Conservation (phyloP, 2,888 invertebrate species). For the Drosophila antonietae region DNA sequence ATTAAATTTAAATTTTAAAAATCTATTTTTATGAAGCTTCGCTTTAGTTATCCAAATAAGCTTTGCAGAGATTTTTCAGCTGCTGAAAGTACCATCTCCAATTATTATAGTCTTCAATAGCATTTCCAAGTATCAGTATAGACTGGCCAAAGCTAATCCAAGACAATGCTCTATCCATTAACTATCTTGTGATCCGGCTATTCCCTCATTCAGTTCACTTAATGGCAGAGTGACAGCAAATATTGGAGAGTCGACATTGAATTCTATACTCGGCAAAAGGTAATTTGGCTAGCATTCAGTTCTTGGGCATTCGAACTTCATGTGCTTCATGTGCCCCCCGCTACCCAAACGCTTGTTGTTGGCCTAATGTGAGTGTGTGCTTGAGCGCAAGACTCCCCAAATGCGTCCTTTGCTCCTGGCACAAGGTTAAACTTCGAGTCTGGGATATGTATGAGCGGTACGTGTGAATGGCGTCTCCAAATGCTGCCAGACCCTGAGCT, state of each 20-base stretch:
- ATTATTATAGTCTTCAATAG: no score
- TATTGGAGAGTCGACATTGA: neutral
- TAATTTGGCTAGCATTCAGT: neutral
- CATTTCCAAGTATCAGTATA: neutral
- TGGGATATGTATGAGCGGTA: constrained; percentile 66
- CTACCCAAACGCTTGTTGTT: constrained; percentile 3
- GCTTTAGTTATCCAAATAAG: no score
- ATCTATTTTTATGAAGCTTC: neutral
- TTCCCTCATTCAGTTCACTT: neutral
- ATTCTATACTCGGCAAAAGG: neutral
- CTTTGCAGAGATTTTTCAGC: no score
- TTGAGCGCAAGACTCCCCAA: constrained; percentile 19
- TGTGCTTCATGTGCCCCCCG: constrained; percentile 1
- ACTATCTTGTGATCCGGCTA: neutral
- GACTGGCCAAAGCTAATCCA: neutral
- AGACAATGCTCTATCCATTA: neutral
- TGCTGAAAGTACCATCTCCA: no score
- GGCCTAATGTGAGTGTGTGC: constrained; percentile 33
- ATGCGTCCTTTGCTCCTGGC: constrained; percentile 19
- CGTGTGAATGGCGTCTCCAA: constrained; percentile 73
- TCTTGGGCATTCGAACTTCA: neutral
- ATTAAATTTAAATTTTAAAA: no score
- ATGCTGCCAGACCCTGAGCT: constrained; percentile 44
- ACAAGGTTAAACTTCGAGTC: constrained; percentile 33
- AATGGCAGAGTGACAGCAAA: neutral